phyloP scores from a whole-genome alignment of 2,113 vertebrate genomes.

The Halcyon senegalensis region DNA sequence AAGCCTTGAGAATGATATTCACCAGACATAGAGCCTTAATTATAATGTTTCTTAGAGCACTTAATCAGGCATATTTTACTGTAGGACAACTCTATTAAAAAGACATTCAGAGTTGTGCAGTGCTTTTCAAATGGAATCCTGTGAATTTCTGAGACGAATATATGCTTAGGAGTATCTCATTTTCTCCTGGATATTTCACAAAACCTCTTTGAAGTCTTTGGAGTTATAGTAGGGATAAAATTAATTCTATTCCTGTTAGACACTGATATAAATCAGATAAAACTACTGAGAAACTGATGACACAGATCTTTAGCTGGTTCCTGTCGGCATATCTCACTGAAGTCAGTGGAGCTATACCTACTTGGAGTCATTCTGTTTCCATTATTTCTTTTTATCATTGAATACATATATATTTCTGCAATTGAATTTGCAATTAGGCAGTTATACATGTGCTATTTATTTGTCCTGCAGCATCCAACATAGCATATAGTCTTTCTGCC shows the following conservation, averaged over 20 bases:
- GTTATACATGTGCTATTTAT: not conserved
- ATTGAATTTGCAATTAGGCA: not conserved
- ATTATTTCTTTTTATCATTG: not conserved
- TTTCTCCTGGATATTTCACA: conserved; percentile 1
- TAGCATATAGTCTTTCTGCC: not conserved
- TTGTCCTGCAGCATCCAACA: not conserved
- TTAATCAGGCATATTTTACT: conserved; percentile 26
- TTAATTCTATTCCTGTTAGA: not conserved
- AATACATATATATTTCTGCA: not conserved
- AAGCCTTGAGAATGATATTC: not conserved
- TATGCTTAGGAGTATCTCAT: not conserved
- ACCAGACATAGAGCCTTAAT: not conserved
- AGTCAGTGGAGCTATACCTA: not conserved
- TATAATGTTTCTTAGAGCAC: conserved; percentile 5
- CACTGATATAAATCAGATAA: not conserved
- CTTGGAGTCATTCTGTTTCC: not conserved
- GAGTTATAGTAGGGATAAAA: not conserved
- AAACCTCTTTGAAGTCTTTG: conserved; percentile 8
- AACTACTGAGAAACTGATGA: not conserved
- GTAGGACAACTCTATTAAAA: not conserved
- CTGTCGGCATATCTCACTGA: not conserved
- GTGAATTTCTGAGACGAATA: not conserved
- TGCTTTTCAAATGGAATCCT: not conserved
- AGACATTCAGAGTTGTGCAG: not conserved
- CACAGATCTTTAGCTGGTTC: not conserved